Percentiles rank a stretch among this genome's conserved stretches.
Evolutionary conservation across 2,888 invertebrate genomes (phyloP).

Genomic region (Prosapia bicincta): DNA sequence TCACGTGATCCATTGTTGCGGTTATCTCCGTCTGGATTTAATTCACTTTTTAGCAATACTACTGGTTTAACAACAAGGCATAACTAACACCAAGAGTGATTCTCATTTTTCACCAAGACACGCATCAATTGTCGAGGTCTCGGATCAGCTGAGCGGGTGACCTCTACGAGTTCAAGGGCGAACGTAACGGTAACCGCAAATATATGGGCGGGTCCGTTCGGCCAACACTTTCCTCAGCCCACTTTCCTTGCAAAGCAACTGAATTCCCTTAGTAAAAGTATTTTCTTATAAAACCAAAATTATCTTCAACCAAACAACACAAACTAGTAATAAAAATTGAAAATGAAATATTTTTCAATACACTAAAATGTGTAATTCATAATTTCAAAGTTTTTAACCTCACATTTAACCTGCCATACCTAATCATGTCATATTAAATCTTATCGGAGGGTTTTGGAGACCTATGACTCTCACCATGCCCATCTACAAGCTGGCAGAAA

Average conservation of each 20-base stretch:
- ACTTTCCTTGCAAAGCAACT: not conserved
- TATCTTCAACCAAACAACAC: no score
- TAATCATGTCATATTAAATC: no score
- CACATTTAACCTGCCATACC: no score
- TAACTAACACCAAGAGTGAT: not conserved
- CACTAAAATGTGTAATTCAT: no score
- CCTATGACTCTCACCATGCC: no score
- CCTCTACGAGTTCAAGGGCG: not conserved
- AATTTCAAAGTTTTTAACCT: no score
- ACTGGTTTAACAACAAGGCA: not conserved
- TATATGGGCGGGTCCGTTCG: not conserved
- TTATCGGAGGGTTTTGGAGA: no score
- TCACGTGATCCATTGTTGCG: not conserved
- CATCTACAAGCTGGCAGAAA: no score
- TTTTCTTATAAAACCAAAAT: no score
- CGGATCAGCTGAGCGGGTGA: conserved; percentile 2
- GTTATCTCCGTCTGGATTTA: not conserved
- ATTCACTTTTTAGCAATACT: not conserved
- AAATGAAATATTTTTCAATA: no score
- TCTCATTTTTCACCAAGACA: not conserved
- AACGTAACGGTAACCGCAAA: not conserved
- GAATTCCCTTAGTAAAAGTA: not conserved
- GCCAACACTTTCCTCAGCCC: not conserved
- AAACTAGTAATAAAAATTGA: no score
- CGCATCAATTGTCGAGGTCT: not conserved